Base-by-base conservation (phyloP, 2,888 invertebrate species). In the Lasioglossum pauxillum region DNA sequence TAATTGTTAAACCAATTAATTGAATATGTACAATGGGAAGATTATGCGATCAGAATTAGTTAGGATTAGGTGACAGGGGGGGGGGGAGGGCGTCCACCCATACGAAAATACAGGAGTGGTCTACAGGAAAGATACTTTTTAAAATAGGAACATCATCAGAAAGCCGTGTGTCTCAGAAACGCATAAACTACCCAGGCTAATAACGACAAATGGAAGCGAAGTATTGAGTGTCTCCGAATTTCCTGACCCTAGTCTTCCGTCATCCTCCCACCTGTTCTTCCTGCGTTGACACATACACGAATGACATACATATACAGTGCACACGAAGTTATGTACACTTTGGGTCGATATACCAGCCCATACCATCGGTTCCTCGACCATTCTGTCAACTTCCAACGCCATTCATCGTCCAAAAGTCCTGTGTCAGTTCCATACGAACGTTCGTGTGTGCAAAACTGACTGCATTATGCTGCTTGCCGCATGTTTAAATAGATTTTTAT, bases 271-370 rank as follows among this genome's bases (percentile, higher is more conserved):
- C 79, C 60, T 53, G 77, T 79, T 83, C 83, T 78, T 82, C 67
- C 75, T 35, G 74, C 82, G 82, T 83, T 64, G 72, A 67, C 53
- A 77, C 64, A 53, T 80, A 71, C 81, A 81, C 74, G 74, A 83
- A 64, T 64, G 72, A 81, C 71, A 57, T 64, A 79, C 71, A 57
- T 64, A 67, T 77, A 64, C 73, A 60, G 78, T 77, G 79, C 80
- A 60, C 78, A 75, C 71, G 67, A 82, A 75, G 79, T 86, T 84
- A 81, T 85, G 86, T 83, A 86, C 74, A 87, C 84, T 74, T 31
- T 75, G 91, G 91, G 89, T 92, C 92, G 92, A 92, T 92, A 91
- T 89, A 90, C 88, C 81, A 82, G 84, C 86, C 86, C 78, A 85
- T 90, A 89, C 88, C 89, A 87, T 86, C 78, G 88, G 88, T 84